phyloP scores from a whole-genome alignment of 2,888 invertebrate species.

The Nemurella pictetii region DNA sequence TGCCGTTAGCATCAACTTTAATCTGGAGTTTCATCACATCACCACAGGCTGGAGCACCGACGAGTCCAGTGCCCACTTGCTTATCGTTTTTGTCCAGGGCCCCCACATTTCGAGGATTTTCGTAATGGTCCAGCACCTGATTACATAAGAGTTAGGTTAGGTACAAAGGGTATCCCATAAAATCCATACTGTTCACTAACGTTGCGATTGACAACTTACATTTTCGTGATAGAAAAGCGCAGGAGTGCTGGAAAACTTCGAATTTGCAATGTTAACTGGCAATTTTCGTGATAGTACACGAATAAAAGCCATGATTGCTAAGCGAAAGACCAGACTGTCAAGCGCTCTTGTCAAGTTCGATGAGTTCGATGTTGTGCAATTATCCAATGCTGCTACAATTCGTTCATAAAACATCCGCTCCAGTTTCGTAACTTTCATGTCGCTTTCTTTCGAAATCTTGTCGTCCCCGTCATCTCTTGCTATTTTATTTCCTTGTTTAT shows the following conservation, averaged over 20 bases:
- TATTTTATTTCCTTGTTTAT: no score
- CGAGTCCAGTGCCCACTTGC: conserved; percentile 95
- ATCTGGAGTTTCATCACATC: conserved; percentile 99
- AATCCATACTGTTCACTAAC: not conserved
- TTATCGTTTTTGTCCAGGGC: conserved; percentile 92
- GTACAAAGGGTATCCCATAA: not conserved
- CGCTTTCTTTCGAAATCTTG: no score
- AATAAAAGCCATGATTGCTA: conserved; percentile 16
- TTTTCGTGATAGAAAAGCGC: conserved; percentile 45
- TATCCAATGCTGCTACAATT: no score
- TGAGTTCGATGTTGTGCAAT: no score
- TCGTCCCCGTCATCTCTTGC: no score
- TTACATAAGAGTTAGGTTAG: not conserved
- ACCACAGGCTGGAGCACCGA: conserved; percentile 99
- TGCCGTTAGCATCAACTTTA: conserved; percentile 91
- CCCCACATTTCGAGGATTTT: conserved; percentile 98
- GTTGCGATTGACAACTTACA: conserved; percentile 41
- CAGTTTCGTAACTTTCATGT: no score
- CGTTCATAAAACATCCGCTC: no score
- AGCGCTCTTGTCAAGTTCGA: no score
- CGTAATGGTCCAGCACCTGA: conserved; percentile 97
- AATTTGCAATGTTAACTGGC: conserved; percentile 4
- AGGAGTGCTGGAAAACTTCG: conserved; percentile 38
- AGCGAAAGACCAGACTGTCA: not conserved
- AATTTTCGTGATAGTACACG: conserved; percentile 18